Percentiles rank a stretch among this genome's conserved stretches.
phyloP scores from a whole-genome alignment of 2,113 vertebrate genomes.

The Epinephelus fuscoguttatus region DNA sequence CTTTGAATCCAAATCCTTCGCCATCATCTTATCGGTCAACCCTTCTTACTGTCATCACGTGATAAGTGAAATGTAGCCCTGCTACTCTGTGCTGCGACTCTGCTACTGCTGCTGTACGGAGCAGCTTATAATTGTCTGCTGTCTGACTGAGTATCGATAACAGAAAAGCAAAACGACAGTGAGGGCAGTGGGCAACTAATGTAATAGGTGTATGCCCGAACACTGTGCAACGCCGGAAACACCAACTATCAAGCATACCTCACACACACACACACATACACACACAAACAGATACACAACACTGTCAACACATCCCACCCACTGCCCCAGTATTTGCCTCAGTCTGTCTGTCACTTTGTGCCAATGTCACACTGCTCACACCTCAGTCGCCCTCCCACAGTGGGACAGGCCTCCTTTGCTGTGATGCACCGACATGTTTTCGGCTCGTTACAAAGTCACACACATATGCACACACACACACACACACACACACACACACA shows the following conservation, averaged over 20 bases:
- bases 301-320: constrained; percentile 23
- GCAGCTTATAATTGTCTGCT: too few species aligned
- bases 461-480: not conserved
- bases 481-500: constrained; percentile 10
- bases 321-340: constrained; percentile 29
- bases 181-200: too few species aligned
- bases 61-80: too few species aligned
- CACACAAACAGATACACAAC: constrained; percentile 6
- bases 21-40: too few species aligned
- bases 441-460: constrained; percentile 16
- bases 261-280: not conserved
- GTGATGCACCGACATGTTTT: constrained; percentile 32
- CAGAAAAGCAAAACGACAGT: too few species aligned
- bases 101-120: too few species aligned
- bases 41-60: too few species aligned
- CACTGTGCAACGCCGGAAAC: not conserved
- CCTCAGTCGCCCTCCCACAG: constrained; percentile 23
- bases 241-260: not conserved
- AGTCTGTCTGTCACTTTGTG: constrained; percentile 53
- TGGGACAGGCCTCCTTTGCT: constrained; percentile 33
- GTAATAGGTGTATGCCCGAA: too few species aligned
- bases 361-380: constrained; percentile 51
- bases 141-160: too few species aligned
- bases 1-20: too few species aligned
- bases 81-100: too few species aligned